A percentile compares a stretch with the other conserved stretches of the same genome.
These are phyloP conservation scores for Hetaerina titia DNA, from an alignment of 2,888 invertebrate species.

Conservation along the genomic window DNA sequence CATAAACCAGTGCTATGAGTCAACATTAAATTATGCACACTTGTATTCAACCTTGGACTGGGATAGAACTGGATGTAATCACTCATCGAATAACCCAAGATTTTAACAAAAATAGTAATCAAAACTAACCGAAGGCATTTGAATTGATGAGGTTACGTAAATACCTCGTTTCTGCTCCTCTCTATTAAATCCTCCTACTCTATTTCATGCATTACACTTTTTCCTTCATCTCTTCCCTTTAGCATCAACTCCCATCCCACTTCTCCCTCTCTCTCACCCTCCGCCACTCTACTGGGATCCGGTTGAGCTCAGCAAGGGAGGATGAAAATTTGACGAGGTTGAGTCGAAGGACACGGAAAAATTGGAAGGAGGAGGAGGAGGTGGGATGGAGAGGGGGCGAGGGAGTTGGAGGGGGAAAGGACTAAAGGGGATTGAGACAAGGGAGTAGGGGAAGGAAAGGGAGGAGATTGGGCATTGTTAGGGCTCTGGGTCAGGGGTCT, in stretches of 20 bases:
- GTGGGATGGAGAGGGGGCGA: background rate
- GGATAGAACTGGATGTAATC: background rate
- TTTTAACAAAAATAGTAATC: background rate
- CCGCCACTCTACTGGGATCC: background rate
- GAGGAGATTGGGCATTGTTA: background rate
- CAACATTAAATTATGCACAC: background rate
- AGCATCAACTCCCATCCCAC: background rate
- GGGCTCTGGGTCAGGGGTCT: background rate
- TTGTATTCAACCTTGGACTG: background rate
- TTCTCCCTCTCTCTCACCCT: background rate
- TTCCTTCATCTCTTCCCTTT: background rate
- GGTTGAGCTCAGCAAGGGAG: background rate
- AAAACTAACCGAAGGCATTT: background rate
- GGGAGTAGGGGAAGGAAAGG: background rate
- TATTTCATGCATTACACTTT: background rate
- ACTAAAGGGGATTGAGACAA: background rate
- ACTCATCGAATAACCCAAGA: background rate
- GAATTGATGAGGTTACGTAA: background rate
- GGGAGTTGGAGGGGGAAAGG: background rate
- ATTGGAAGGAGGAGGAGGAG: background rate
- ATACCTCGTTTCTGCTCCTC: background rate
- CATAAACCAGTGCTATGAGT: background rate
- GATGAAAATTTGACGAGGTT: conserved; percentile 49
- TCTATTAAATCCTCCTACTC: background rate
- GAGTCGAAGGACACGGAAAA: conserved; percentile 38